These are phyloP conservation scores for Cheilosia urbana DNA, from an alignment of 2,888 invertebrate species.

Conservation along the genomic window DNA sequence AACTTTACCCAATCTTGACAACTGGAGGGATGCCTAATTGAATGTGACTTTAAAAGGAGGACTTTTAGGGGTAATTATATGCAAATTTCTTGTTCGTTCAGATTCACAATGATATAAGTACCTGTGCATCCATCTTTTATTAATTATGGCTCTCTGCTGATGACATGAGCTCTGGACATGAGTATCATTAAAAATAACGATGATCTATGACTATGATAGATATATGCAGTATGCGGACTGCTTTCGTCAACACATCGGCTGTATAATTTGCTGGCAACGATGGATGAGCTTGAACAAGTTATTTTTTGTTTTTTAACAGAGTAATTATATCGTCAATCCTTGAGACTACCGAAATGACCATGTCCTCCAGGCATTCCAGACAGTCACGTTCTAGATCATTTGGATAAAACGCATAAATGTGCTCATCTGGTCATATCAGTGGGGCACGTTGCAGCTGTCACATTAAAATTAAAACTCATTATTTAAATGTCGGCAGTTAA, in stretches of 20 bases:
- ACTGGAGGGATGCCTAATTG: neutral
- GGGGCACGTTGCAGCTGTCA: constrained; percentile 59
- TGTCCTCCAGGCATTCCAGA: constrained; percentile 3
- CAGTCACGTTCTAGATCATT: constrained; percentile 14
- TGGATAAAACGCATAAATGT: too few relatives aligned
- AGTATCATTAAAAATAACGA: constrained; percentile 59
- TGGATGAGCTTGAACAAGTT: neutral
- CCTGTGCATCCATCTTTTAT: constrained; percentile 35
- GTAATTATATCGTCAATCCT: constrained; percentile 59
- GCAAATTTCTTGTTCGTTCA: constrained; percentile 33
- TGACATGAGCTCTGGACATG: too few relatives aligned
- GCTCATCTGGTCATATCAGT: constrained; percentile 41
- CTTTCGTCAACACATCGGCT: constrained; percentile 40
- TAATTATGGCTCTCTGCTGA: constrained; percentile 53
- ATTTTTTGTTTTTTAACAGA: neutral
- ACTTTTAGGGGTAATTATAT: neutral
- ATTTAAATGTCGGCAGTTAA: constrained; percentile 54
- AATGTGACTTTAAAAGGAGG: constrained; percentile 6
- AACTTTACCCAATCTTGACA: neutral
- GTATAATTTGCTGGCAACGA: constrained; percentile 24
- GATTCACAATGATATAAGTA: constrained; percentile 36
- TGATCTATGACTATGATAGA: constrained; percentile 22
- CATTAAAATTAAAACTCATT: constrained; percentile 51
- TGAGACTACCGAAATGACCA: constrained; percentile 34
- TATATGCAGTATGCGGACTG: neutral